These are phyloP conservation scores for Acanthurus lineatus DNA, from an alignment of 2,797 vertebrate genomes.

Conservation along the genomic window DNA sequence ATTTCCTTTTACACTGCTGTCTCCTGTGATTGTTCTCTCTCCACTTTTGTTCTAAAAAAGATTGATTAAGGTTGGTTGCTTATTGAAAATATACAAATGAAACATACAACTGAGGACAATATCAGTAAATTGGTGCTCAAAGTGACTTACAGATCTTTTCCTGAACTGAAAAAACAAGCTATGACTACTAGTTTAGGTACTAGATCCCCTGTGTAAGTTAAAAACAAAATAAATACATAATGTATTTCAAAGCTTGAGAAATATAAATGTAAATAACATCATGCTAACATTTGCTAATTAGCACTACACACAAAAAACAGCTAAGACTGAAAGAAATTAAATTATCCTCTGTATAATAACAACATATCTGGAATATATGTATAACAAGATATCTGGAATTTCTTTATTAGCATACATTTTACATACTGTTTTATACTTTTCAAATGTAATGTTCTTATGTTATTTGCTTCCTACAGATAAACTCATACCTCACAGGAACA, in stretches of 20 bases:
- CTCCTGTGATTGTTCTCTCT: neutral
- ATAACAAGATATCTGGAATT: no score
- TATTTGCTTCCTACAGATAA: neutral
- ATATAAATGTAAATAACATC: neutral
- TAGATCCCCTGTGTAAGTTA: neutral
- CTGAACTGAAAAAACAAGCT: neutral
- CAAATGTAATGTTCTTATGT: neutral
- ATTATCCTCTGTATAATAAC: no score
- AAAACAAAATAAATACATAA: neutral
- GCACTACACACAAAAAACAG: neutral
- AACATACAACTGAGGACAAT: neutral
- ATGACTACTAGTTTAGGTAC: no score
- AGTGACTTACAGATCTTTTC: neutral
- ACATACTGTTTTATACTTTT: neutral
- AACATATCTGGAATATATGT: no score
- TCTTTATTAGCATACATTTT: neutral
- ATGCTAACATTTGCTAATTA: neutral
- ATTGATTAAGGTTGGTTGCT: neutral
- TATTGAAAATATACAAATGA: neutral
- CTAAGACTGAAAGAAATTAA: neutral
- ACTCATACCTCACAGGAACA: neutral
- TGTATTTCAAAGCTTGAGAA: neutral
- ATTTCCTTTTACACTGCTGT: neutral
- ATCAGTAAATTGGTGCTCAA: no score
- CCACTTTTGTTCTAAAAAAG: neutral